These are phyloP conservation scores for Zaprionus gabonicus DNA, from an alignment of 1,140 invertebrate species.

Conservation along the genomic window DNA sequence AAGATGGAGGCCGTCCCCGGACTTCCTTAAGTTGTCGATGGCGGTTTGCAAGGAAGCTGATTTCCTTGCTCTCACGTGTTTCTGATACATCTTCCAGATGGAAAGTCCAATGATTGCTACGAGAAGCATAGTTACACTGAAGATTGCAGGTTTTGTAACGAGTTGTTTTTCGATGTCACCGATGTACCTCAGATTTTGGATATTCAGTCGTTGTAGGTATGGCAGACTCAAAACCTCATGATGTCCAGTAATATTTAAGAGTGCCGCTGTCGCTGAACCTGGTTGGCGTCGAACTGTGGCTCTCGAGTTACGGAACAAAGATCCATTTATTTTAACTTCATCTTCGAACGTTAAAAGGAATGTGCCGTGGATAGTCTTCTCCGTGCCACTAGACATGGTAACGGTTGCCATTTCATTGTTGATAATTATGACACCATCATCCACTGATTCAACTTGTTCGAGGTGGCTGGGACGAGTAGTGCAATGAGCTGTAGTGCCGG, in stretches of 20 bases:
- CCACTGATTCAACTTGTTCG: neutral
- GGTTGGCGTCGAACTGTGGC: neutral
- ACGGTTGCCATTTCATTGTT: slow-evolving; percentile 3
- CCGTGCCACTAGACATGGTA: neutral
- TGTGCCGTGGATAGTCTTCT: slow-evolving; percentile 10
- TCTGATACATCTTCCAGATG: neutral
- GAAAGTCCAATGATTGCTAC: neutral
- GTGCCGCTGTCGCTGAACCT: slow-evolving; percentile 12
- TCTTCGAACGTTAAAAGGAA: slow-evolving; percentile 6
- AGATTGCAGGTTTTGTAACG: neutral
- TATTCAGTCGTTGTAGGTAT: slow-evolving; percentile 30
- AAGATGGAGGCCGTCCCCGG: slow-evolving; percentile 8
- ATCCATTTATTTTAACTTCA: slow-evolving; percentile 6
- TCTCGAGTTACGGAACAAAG: slow-evolving; percentile 8
- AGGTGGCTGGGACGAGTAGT: slow-evolving; percentile 1
- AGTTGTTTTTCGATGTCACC: neutral
- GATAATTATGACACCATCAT: slow-evolving; percentile 10
- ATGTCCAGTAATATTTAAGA: slow-evolving; percentile 32
- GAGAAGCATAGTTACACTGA: slow-evolving; percentile 15
- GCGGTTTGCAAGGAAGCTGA: neutral
- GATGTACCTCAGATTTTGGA: slow-evolving; percentile 20
- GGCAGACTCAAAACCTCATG: slow-evolving; percentile 35
- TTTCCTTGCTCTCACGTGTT: neutral
- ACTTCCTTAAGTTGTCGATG: neutral
- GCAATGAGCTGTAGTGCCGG: slow-evolving; percentile 17